These are phyloP conservation scores for Tragelaphus imberbis DNA, from an alignment of 2,113 vertebrate genomes.

Conservation along the genomic window DNA sequence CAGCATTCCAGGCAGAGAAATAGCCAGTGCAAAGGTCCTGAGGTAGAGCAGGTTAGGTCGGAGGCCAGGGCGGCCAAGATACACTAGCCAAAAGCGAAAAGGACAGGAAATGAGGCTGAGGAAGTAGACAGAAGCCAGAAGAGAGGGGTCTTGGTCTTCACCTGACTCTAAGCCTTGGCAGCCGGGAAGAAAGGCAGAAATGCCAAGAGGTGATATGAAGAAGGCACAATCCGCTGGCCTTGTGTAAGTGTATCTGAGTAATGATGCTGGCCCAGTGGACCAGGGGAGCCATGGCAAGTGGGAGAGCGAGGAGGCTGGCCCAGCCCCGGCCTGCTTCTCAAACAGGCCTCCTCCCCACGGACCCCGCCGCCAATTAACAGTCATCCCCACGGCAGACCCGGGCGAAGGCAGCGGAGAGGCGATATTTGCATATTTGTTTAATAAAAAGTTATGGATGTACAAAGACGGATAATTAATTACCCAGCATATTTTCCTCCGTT, in stretches of 20 bases:
- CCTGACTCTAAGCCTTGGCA: neutral
- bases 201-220: neutral
- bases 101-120: neutral
- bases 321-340: neutral
- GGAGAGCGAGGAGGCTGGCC: neutral
- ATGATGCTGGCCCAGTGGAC: neutral
- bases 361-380: neutral
- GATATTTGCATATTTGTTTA: conserved; percentile 79
- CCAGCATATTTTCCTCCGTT: conserved; percentile 59
- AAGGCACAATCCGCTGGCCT: neutral
- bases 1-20: neutral
- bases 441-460: conserved; percentile 79
- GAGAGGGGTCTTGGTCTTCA: neutral
- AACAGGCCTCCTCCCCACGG: neutral
- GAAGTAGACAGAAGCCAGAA: neutral
- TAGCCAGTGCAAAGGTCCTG: neutral
- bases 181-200: neutral
- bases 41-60: neutral
- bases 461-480: conserved; percentile 78
- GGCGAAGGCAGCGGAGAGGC: conserved; percentile 24
- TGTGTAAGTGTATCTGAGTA: neutral
- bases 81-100: neutral
- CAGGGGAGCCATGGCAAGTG: neutral
- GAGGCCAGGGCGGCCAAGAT: neutral
- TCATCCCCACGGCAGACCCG: neutral